These are phyloP conservation scores for Tragelaphus buxtoni DNA, from an alignment of 2,113 vertebrate species.

Conservation along the genomic window DNA sequence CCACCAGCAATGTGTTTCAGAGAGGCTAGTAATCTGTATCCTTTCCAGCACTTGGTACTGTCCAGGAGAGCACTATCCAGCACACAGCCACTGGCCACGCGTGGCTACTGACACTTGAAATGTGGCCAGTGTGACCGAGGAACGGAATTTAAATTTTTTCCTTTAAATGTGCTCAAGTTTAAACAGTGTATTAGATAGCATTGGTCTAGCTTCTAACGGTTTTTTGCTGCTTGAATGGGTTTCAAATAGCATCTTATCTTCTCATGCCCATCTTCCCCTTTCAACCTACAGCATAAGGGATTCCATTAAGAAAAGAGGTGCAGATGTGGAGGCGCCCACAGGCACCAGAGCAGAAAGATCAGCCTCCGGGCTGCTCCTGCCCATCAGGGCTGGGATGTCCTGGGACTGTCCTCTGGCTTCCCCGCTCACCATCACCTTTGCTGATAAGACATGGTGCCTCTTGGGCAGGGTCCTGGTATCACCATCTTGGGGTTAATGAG, in stretches of 20 bases:
- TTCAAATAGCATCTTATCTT: not conserved
- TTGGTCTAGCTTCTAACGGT: too few species aligned
- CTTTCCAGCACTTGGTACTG: not conserved
- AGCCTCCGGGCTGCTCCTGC: too few species aligned
- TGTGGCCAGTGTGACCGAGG: not conserved
- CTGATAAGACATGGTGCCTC: not conserved
- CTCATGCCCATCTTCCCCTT: not conserved
- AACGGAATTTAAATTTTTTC: not conserved
- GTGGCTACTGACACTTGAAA: not conserved
- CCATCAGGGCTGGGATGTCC: rapidly evolving
- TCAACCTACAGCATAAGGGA: not conserved
- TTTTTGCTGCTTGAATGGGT: not conserved
- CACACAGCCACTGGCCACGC: rapidly evolving
- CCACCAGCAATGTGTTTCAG: not conserved
- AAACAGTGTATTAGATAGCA: not conserved
- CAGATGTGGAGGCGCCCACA: not conserved
- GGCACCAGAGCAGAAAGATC: not conserved
- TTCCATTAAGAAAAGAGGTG: not conserved
- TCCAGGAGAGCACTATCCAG: not conserved
- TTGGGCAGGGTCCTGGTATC: not conserved
- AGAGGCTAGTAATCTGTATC: not conserved
- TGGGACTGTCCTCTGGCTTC: not conserved
- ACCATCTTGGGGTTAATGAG: not conserved
- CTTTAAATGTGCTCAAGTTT: not conserved
- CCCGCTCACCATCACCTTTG: not conserved